Evolutionary conservation across 2,888 invertebrate genomes (phyloP).

Genomic region (Trachelus troglodyta): DNA sequence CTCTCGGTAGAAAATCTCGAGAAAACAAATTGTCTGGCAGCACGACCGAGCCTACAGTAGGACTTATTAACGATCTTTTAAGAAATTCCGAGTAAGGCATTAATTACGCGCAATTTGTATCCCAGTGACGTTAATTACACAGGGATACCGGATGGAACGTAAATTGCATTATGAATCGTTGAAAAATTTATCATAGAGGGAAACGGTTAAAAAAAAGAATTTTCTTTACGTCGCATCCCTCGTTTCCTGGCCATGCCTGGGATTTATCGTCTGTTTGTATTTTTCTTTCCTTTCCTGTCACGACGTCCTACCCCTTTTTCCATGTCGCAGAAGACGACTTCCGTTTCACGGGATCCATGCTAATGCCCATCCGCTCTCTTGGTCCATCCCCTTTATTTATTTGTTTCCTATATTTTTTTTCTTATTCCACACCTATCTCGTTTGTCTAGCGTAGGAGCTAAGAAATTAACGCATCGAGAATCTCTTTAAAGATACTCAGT

Average conservation of each 20-base stretch:
- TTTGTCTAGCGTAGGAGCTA: neutral
- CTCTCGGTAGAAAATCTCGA: neutral
- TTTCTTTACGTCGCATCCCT: neutral
- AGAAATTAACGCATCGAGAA: neutral
- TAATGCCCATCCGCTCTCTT: neutral
- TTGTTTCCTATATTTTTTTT: neutral
- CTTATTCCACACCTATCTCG: neutral
- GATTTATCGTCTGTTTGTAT: neutral
- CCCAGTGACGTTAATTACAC: neutral
- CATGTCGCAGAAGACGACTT: constrained; percentile 3
- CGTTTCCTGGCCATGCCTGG: neutral
- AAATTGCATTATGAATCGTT: neutral
- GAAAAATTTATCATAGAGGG: neutral
- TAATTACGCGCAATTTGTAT: neutral
- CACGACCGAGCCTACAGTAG: neutral
- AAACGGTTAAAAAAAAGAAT: neutral
- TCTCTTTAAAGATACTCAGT: neutral
- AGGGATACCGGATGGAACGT: neutral
- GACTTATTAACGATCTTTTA: neutral
- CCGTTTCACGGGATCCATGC: constrained; percentile 6
- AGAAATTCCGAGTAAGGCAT: neutral
- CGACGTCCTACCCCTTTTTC: constrained; percentile 9
- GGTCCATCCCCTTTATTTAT: neutral
- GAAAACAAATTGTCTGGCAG: neutral
- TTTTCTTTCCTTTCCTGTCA: constrained; percentile 16